Conservation (phyloP, 2,797 vertebrate genomes). For the Coranthus polyacanthus region DNA sequence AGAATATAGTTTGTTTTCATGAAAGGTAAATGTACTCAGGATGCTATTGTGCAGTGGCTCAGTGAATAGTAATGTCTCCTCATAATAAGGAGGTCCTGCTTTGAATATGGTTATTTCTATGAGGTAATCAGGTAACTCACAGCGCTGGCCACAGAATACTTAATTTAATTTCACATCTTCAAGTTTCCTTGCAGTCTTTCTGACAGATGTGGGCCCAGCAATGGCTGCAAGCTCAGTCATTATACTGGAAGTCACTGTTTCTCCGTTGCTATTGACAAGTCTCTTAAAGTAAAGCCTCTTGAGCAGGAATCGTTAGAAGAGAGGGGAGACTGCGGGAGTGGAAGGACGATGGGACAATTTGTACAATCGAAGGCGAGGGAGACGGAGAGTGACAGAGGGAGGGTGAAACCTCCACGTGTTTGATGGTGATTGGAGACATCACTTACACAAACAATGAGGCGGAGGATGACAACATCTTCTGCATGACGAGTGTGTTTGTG, state of each 20-base stretch:
- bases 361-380: constrained; percentile 65
- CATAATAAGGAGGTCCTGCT: background rate
- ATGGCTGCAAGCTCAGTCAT: constrained; percentile 11
- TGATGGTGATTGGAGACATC: constrained; percentile 81
- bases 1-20: background rate
- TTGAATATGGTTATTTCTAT: background rate
- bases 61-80: background rate
- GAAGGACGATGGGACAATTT: constrained; percentile 78
- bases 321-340: constrained; percentile 56
- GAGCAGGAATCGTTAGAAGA: constrained; percentile 39
- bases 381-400: constrained; percentile 69
- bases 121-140: no score
- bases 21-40: background rate
- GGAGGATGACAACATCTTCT: constrained; percentile 81
- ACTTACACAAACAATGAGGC: constrained; percentile 80
- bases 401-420: constrained; percentile 74
- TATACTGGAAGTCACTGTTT: constrained; percentile 5
- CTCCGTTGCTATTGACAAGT: constrained; percentile 30
- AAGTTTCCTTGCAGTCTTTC: background rate
- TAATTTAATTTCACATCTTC: background rate
- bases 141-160: background rate
- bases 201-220: constrained; percentile 1
- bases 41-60: background rate
- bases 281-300: constrained; percentile 47
- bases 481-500: constrained; percentile 93